Evolutionary conservation across 2,113 vertebrate genomes (phyloP), one percentile per base, ranked within the genome.

Genomic region (Lycaon pictus): DNA sequence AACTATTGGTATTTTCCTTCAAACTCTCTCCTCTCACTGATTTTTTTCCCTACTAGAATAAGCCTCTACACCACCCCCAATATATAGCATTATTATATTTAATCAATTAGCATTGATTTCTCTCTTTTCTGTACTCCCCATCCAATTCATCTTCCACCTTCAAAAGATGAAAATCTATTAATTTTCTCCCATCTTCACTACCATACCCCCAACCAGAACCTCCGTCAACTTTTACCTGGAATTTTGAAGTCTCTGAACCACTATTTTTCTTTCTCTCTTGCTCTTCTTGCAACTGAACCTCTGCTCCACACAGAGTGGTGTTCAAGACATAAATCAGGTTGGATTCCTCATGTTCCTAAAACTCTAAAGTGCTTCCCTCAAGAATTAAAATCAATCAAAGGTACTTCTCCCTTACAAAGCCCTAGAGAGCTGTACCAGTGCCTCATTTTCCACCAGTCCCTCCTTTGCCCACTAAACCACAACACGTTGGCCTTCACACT

Each of bases 401-500:
- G 5, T 11, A 1, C 11, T 8, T 13, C 20, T 22, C 62, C n/a
- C 19, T 53, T 15, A 22, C 35, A 15, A n/a, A 81, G 12, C 25
- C 56, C 51, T 7, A 0, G 22, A 29, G 74, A 48, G 8, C 5
- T 1, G 0, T 2, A 7, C 5, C 32, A 2, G 5, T 4, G 0
- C 32, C 17, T 82, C 51, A 27, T 7, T 56, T 76, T 7, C 7
- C 2, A 32, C 11, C 3, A 4, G 23, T 3, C 27, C 15, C 56
- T 55, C 23, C 11, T 63, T 62, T 22, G 19, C 51, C 19, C 5
- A 29, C 17, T 2, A 3, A 20, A 51, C 0, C 11, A 22, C 15
- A 56, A 27, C 60, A 7, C 7, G 0, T 7, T 0, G 20, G 9
- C 15, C 48, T 82, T 48, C 27, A 23, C 6, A 0, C 10, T 93